A percentile compares a stretch with the other conserved stretches of the same genome.
Conservation (phyloP, 2,888 invertebrate species). For the Axea sp. region DNA sequence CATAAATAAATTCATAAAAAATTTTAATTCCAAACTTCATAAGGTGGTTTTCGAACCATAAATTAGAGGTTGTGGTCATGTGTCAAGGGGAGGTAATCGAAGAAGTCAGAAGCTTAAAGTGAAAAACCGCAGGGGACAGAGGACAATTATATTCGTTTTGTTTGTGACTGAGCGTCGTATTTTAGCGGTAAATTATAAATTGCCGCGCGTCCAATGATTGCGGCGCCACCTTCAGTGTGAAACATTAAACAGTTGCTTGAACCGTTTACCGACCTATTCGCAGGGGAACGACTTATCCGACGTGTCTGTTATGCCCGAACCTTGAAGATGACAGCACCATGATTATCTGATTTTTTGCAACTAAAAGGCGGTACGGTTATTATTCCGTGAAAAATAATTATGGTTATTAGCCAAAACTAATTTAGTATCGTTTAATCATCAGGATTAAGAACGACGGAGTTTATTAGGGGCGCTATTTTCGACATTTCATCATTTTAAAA, state of each 20-base stretch:
- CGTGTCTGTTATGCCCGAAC: slow-evolving; percentile 16
- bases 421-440: slow-evolving; percentile 11
- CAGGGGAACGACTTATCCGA: slow-evolving; percentile 62
- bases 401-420: background rate
- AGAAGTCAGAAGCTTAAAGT: slow-evolving; percentile 66
- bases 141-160: slow-evolving; percentile 48
- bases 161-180: slow-evolving; percentile 41
- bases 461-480: slow-evolving; percentile 6
- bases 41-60: slow-evolving; percentile 6
- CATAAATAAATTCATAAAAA: too few species aligned
- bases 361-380: slow-evolving; percentile 4
- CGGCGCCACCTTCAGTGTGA: slow-evolving; percentile 42
- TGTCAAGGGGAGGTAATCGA: slow-evolving; percentile 49
- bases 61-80: slow-evolving; percentile 33
- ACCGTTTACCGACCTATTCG: slow-evolving; percentile 37
- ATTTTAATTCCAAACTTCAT: background rate
- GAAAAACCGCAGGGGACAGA: slow-evolving; percentile 68
- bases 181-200: slow-evolving; percentile 40
- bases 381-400: slow-evolving; percentile 11
- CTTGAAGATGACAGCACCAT: slow-evolving; percentile 69
- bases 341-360: slow-evolving; percentile 50
- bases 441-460: background rate
- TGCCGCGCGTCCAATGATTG: background rate
- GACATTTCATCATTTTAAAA: too few species aligned
- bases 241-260: slow-evolving; percentile 46